Conservation (phyloP, 1,140 invertebrate genomes). For the Latrodectus geometricus region DNA sequence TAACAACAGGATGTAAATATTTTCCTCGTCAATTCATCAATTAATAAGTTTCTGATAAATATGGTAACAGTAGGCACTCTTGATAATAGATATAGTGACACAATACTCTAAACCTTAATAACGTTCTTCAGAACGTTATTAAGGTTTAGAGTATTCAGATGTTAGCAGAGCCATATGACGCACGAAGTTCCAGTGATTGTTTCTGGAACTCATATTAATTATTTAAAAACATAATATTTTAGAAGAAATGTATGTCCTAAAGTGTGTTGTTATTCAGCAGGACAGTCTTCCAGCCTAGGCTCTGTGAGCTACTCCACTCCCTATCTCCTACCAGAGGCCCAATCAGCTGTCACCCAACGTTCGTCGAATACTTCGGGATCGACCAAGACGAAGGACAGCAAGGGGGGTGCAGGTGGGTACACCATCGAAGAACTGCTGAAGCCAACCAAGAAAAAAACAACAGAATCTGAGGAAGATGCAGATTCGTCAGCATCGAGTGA, state of each 20-base stretch:
- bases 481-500: not conserved
- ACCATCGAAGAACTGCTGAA: conserved; percentile 44
- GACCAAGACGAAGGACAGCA: not conserved
- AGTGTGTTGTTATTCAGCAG: no score
- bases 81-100: no score
- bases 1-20: no score
- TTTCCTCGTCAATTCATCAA: no score
- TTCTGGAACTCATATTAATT: not conserved
- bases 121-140: no score
- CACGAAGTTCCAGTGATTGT: no score
- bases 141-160: no score
- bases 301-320: not conserved
- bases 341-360: not conserved
- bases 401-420: conserved; percentile 3
- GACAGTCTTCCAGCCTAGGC: not conserved
- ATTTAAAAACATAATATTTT: not conserved
- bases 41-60: no score
- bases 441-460: not conserved
- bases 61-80: no score
- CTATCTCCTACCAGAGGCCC: not conserved
- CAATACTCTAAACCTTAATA: no score
- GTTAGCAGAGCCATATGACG: no score
- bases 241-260: no score
- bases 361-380: not conserved
- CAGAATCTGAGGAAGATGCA: not conserved